Evolutionary conservation across 2,113 vertebrate species (phyloP).

Genomic region (Vimba vimba): DNA sequence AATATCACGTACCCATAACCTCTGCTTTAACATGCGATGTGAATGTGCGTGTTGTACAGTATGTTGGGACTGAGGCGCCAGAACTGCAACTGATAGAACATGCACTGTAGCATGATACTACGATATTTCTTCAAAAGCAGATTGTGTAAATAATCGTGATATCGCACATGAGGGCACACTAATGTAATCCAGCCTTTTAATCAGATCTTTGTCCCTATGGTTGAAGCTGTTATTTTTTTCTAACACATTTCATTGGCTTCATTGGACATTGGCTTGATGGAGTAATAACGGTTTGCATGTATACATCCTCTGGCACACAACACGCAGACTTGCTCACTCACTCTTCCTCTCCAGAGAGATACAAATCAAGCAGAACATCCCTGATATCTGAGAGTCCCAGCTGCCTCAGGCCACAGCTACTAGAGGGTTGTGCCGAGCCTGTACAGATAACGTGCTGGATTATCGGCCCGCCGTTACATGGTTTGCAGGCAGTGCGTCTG

Average conservation of each 20-base stretch:
- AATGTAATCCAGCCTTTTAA: not conserved
- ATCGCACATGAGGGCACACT: not conserved
- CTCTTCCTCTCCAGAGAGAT: conserved; percentile 33
- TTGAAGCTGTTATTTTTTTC: not conserved
- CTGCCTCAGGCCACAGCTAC: conserved; percentile 34
- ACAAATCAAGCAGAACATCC: conserved; percentile 40
- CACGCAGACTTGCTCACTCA: conserved; percentile 18
- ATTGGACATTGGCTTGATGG: not conserved
- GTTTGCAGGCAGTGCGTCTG: conserved; percentile 42
- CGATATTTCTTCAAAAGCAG: too few species aligned
- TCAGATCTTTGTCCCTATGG: conserved; percentile 19
- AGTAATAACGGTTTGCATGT: conserved; percentile 28
- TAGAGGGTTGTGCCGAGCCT: conserved; percentile 34
- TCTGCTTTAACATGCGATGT: too few species aligned
- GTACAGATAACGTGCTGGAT: conserved; percentile 56
- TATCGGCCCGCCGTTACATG: conserved; percentile 44
- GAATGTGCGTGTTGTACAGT: too few species aligned
- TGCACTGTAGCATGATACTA: too few species aligned
- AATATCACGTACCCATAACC: too few species aligned
- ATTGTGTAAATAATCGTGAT: too few species aligned
- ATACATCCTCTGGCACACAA: not conserved
- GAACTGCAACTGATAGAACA: too few species aligned
- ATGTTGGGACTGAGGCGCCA: too few species aligned
- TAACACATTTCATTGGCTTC: conserved; percentile 1
- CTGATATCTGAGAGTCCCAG: conserved; percentile 41